Base-by-base conservation (phyloP, 2,113 vertebrate species). In the Corydoras maculifer region DNA sequence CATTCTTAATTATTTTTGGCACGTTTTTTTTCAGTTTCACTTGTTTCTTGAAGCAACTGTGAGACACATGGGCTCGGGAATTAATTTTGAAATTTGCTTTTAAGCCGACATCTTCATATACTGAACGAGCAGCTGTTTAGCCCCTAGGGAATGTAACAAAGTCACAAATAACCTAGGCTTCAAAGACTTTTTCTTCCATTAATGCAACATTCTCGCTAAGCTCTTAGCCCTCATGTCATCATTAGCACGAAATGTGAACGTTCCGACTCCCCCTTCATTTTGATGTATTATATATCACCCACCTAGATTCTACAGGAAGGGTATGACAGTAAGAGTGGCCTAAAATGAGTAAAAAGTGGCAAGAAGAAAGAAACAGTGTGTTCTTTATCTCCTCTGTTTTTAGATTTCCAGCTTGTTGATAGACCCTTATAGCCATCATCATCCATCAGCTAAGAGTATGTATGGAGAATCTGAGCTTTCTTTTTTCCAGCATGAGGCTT, bases 271-370 rank as follows among this genome's bases (percentile, higher is more conserved):
- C 75, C 84, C 70, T 80, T 72, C 49, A 84, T 81, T 86, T 79
- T 89, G 87, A 88, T 89, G 82, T 86, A 88, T 90, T 88, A 87
- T 88, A 85, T 82, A 88, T 65, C 62, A 75, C 77, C 65, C 18
- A 18, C 35, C 43, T 35, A 65, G 25, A 62, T 29, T 29, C 18
- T 32, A 49, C 10, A 35, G n/a, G 13, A 48, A 66, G 70, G 32
- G 11, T 35, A 31, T 53, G 30, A 13, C 61, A 53, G 58, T 64
- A 62, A 58, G 53, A 55, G 25, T 31, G 9, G 9, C 31, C 32
- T 53, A 32, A 67, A 65, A 58, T n/a, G 29, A 4, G 76, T 48
- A 76, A 53, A 69, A 18, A 67, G 70, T 75, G 72, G 59, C 63
- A 75, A 29, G 31, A 58, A 18, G 48, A 63, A 54, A 63, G 60